These are phyloP conservation scores for Pitangus sulphuratus DNA, from an alignment of 2,797 vertebrate species.

Conservation along the genomic window DNA sequence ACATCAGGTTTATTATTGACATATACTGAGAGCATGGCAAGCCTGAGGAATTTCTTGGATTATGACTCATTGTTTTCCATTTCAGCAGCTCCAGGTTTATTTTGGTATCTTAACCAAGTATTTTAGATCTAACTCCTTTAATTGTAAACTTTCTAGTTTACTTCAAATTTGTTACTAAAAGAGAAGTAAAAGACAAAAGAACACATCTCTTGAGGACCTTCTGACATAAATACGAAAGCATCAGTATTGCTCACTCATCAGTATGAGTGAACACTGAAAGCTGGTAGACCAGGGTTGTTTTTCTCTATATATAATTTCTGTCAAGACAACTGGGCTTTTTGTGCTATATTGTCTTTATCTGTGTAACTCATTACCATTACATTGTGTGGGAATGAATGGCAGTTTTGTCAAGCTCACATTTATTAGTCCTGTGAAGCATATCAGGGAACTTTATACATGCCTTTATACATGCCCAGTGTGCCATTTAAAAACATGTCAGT, in stretches of 20 bases:
- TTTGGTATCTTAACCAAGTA: background rate
- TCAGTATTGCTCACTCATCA: background rate
- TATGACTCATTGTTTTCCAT: conserved; percentile 53
- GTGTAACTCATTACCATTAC: background rate
- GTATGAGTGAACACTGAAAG: background rate
- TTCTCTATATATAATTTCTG: background rate
- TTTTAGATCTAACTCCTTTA: conserved; percentile 1
- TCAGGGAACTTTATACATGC: background rate
- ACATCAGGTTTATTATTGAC: background rate
- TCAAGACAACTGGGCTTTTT: background rate
- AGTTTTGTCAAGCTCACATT: conserved; percentile 14
- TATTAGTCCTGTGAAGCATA: conserved; percentile 8
- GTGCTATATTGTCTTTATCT: background rate
- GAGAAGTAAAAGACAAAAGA: background rate
- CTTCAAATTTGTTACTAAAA: background rate
- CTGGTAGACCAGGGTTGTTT: background rate
- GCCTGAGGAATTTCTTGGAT: background rate
- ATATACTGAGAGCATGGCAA: background rate
- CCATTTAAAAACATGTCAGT: background rate
- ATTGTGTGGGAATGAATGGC: background rate
- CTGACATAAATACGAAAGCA: background rate
- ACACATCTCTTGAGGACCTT: background rate
- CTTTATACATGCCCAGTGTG: background rate
- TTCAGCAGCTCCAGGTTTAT: conserved; percentile 42
- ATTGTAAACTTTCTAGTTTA: background rate